A percentile compares a stretch with the other conserved stretches of the same genome.
phyloP scores from a whole-genome alignment of 2,888 invertebrate species.

The Bembecia ichneumoniformis region DNA sequence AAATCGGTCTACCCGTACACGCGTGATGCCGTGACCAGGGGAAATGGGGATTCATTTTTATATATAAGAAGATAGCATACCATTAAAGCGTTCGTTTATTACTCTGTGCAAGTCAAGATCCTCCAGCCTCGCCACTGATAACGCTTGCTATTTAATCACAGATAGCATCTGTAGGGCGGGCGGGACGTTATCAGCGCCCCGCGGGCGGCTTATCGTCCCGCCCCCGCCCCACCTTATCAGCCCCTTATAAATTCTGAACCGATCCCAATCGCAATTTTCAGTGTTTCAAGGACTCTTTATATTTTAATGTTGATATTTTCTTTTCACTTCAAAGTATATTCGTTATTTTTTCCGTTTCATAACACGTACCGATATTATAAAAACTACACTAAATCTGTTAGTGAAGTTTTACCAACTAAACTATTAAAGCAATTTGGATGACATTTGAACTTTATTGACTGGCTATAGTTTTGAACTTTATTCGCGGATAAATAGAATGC shows the following conservation, averaged over 20 bases:
- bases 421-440: too few species aligned
- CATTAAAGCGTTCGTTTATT: conserved; percentile 4
- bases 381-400: too few species aligned
- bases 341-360: neutral
- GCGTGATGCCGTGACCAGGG: too few species aligned
- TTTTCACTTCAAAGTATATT: neutral
- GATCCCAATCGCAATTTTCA: conserved; percentile 27
- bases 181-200: conserved; percentile 45
- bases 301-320: conserved; percentile 9
- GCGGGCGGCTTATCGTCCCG: conserved; percentile 29
- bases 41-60: too few species aligned
- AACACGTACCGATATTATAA: too few species aligned
- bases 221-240: conserved; percentile 24
- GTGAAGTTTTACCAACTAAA: too few species aligned
- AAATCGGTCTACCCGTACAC: too few species aligned
- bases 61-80: too few species aligned
- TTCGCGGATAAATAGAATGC: too few species aligned
- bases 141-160: conserved; percentile 60
- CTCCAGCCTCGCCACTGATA: conserved; percentile 42
- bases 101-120: conserved; percentile 39
- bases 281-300: conserved; percentile 28
- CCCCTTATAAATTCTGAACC: conserved; percentile 40
- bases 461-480: too few species aligned
- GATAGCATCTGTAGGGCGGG: conserved; percentile 56
- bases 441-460: too few species aligned